Base-by-base conservation (phyloP, 1,140 invertebrate genomes). In the Phocides pigmalion region DNA sequence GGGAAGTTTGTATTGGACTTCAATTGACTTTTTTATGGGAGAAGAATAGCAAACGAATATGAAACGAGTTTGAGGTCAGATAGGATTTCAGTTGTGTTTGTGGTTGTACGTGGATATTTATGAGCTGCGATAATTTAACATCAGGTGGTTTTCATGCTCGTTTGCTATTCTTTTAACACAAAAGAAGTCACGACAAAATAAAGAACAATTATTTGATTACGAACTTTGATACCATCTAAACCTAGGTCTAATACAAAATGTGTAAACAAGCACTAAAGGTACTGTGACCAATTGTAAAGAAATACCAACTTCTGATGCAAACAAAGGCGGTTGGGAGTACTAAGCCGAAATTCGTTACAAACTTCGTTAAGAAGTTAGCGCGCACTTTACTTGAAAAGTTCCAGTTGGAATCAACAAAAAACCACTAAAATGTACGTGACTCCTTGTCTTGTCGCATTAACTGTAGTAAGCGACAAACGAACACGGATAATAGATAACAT, bases 271-370 rank as follows among this genome's bases (percentile, higher is more conserved):
- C 11, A 16, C 16, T 41, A 42, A 62, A 62, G 25, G 32, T 28
- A 22, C 32, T 22, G 35, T 51, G 15, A 41, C 59, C 44, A 50
- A 62, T 62, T 46, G 58, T 62, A 49, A 42, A 50, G 47, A 32
- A 50, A 50, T 50, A 17, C 25, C 25, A 50, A 50, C 47, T 50
- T 50, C 12, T 6, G 15, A 1, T 15, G 47, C 47, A 32, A 50
- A 50, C 47, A 44, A 50, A 50, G 15, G 20, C 44, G 25, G 47
- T 12, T 6, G 47, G 47, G 47, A 50, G 47, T 32, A 22, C 44
- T 22, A 28, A 50, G 47, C 47, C 14, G 9, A 50, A 50, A 50
- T 50, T 50, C 47, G 47, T 50, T 50, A 50, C 47, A 32, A 50
- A 50, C 47, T 50, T 50, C 15, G 14, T 50, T 17, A 50, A 32